phyloP scores from a whole-genome alignment of 2,797 vertebrate genomes.

The Mormyrus hasselquistii region DNA sequence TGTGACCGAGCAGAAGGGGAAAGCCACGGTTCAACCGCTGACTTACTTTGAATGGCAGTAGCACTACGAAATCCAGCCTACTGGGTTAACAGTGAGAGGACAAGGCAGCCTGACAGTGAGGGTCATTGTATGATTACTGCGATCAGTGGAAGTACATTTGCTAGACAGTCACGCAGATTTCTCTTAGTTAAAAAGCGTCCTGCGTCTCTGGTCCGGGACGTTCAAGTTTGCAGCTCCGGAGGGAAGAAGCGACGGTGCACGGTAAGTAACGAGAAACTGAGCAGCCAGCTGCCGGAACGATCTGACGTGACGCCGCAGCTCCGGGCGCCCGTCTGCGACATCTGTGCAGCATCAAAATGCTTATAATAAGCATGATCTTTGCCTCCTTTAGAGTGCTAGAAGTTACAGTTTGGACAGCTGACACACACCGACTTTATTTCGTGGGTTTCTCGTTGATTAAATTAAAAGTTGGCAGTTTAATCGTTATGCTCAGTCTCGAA shows the following conservation, averaged over 20 bases:
- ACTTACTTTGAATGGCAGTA: constrained; percentile 41
- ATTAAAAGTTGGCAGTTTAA: not conserved
- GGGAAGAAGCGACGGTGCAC: not conserved
- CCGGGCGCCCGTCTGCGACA: not conserved
- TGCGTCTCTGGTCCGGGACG: not conserved
- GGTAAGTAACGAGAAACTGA: not conserved
- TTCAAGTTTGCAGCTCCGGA: not conserved
- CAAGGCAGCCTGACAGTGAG: not conserved
- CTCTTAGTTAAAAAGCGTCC: not conserved
- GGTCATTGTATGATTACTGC: not conserved
- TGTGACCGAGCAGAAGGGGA: constrained; percentile 36
- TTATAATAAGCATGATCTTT: not conserved
- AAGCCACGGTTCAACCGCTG: constrained; percentile 31
- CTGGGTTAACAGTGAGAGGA: not conserved
- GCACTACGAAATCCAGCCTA: not conserved
- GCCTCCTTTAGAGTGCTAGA: not conserved
- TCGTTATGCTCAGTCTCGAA: not conserved
- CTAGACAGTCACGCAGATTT: not conserved
- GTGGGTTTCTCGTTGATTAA: not conserved
- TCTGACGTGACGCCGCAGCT: not conserved
- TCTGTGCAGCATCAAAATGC: not conserved
- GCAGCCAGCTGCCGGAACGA: not conserved
- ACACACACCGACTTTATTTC: not conserved
- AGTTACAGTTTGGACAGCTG: not conserved
- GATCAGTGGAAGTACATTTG: not conserved